A percentile compares a stretch with the other conserved stretches of the same genome.
phyloP scores from a whole-genome alignment of 1,140 invertebrate genomes.

The Aphelinus atriplicis region DNA sequence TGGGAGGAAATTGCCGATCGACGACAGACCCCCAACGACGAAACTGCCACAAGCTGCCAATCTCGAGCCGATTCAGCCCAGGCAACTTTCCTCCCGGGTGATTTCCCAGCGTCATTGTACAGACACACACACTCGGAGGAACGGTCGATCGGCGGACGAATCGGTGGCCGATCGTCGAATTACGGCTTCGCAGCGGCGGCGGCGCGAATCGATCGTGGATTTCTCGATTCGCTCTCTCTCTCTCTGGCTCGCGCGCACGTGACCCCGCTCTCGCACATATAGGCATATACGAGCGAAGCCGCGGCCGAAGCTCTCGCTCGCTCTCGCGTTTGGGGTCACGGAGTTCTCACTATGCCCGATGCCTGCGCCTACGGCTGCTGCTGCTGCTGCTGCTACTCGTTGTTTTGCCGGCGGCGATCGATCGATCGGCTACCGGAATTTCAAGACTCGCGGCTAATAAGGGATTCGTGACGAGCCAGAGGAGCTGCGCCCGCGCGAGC shows the following conservation, averaged over 20 bases:
- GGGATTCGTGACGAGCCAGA: not conserved
- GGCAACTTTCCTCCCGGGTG: no score
- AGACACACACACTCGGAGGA: not conserved
- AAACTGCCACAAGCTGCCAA: no score
- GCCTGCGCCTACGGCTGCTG: no score
- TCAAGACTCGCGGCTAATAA: not conserved
- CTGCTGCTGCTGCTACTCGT: not conserved
- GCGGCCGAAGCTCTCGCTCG: not conserved
- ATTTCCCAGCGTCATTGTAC: no score
- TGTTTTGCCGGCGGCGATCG: not conserved
- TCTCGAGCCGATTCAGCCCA: no score
- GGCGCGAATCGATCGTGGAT: conserved; percentile 16
- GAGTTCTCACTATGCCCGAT: conserved; percentile 18
- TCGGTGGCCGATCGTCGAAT: conserved; percentile 12
- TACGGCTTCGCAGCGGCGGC: not conserved
- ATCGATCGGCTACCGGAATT: conserved; percentile 19
- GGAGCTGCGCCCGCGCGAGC: no score
- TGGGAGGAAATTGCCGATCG: no score
- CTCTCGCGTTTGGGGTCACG: conserved; percentile 18
- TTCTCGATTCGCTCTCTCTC: conserved; percentile 13
- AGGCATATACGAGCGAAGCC: no score
- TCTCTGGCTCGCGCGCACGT: not conserved
- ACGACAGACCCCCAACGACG: no score
- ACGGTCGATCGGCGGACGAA: not conserved
- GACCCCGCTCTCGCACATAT: no score